phyloP scores from a whole-genome alignment of 2,888 invertebrate genomes.

The Vannuccia rotundouncinata region DNA sequence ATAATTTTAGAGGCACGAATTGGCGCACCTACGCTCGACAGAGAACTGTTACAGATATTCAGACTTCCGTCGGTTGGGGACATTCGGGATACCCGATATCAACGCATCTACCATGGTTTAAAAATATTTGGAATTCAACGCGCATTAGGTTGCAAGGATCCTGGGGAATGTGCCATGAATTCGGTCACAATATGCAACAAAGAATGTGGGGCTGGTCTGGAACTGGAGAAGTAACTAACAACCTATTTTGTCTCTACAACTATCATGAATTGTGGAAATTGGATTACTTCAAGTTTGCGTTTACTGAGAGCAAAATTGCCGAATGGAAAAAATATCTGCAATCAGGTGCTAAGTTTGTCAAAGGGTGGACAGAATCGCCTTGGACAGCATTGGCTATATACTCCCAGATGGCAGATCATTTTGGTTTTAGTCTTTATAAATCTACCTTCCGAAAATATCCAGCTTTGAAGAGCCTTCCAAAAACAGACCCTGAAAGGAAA shows the following conservation, averaged over 20 bases:
- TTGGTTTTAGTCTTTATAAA: conserved; percentile 44
- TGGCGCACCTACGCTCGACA: conserved; percentile 13
- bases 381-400: conserved; percentile 43
- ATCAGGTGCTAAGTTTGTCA: conserved; percentile 39
- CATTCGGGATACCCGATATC: conserved; percentile 45
- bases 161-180: conserved; percentile 45
- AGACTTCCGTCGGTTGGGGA: conserved; percentile 41
- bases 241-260: conserved; percentile 43
- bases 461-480: conserved; percentile 37
- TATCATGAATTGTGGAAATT: neutral
- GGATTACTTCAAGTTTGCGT: conserved; percentile 5
- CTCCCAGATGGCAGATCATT: conserved; percentile 43
- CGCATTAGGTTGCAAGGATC: conserved; percentile 37
- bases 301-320: neutral
- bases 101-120: conserved; percentile 37
- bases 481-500: conserved; percentile 41
- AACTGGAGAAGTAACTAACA: conserved; percentile 43
- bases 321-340: conserved; percentile 41
- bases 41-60: conserved; percentile 35
- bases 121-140: conserved; percentile 33
- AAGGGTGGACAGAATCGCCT: conserved; percentile 41
- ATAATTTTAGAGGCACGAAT: neutral
- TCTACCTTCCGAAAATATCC: conserved; percentile 42
- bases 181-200: conserved; percentile 44
- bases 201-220: conserved; percentile 43